Evolutionary conservation across 1,140 invertebrate genomes (phyloP), one percentile per base, ranked within the genome.

Genomic region (Caenorhabditis inopinata): DNA sequence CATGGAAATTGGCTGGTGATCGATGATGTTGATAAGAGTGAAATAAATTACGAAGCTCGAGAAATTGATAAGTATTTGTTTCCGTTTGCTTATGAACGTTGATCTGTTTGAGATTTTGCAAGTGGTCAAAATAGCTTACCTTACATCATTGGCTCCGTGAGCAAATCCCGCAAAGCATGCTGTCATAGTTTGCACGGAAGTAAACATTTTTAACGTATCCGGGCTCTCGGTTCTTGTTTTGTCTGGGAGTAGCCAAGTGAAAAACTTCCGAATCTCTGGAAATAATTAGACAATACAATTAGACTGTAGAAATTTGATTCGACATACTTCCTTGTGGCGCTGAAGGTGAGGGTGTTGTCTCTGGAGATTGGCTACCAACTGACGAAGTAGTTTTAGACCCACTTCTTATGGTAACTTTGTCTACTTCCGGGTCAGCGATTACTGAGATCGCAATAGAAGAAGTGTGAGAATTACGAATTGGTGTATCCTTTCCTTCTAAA

Each of bases 81-180:
- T 74, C 45, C 27, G 14, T 23, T 3, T 62, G 53, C 18, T 2
- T 23, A 11, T 21, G 38, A 74, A 74, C 45, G 68, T 32, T 74
- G 23, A 47, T 14, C 35, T 27, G 35, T n/a, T n/a, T n/a, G n/a
- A n/a, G n/a, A n/a, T 27, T 29, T 62, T 4, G 4, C 4, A 18
- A 27, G 7, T 23, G 21, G 12, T 27, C 18, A 5, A 38, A 32
- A 6, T 18, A 32, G 25, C 35, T 48, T 27, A 82, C 80, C 80
- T 62, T 7, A 82, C 76, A 42, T 82, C 80, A 48, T 79, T 82
- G 29, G 95, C 96, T 48, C 96, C 96, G 88, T 98, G 96, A 42
- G 96, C 96, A 89, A 98, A 98, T 80, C 95, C 94, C 0, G 96
- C 96, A 90, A 98, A 98, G 18, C 94, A 93, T 1, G 96, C 96